Evolutionary conservation across 1,140 invertebrate species (phyloP).

Genomic region (Pectinophora gossypiella): DNA sequence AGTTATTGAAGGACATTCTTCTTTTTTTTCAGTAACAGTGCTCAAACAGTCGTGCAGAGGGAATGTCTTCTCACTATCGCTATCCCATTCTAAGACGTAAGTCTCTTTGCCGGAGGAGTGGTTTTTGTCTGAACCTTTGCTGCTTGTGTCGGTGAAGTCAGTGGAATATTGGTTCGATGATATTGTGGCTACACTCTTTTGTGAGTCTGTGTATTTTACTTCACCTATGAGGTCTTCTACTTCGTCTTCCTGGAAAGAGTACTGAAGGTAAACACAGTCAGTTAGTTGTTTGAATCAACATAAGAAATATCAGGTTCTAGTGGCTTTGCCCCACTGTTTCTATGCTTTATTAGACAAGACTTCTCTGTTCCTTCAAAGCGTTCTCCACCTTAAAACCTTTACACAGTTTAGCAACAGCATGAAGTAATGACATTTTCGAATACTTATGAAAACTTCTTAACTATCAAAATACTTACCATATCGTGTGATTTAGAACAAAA

Average conservation of each 20-base stretch:
- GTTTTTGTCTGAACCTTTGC: conserved; percentile 36
- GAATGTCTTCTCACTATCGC: conserved; percentile 39
- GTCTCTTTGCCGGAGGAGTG: conserved; percentile 59
- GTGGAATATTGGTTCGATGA: conserved; percentile 45
- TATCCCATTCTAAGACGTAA: conserved; percentile 52
- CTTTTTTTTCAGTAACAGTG: conserved; percentile 6
- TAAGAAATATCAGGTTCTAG: too few species aligned
- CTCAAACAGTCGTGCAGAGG: conserved; percentile 21
- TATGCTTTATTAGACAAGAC: too few species aligned
- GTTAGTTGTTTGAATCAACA: too few species aligned
- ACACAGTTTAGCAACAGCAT: too few species aligned
- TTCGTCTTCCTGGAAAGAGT: conserved; percentile 51
- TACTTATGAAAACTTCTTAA: not conserved
- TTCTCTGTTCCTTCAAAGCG: too few species aligned
- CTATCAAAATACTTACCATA: conserved; percentile 52
- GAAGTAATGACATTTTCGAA: too few species aligned
- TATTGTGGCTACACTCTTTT: conserved; percentile 52
- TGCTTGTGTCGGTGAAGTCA: conserved; percentile 54
- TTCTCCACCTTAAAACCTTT: too few species aligned
- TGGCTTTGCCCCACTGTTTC: too few species aligned
- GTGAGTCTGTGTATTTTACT: conserved; percentile 51
- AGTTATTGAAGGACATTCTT: not conserved
- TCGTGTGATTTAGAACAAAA: conserved; percentile 44
- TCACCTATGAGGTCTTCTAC: conserved; percentile 51
- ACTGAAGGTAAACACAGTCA: too few species aligned